Evolutionary conservation across 2,113 vertebrate species (phyloP).

Genomic region (Struthidea cinerea): DNA sequence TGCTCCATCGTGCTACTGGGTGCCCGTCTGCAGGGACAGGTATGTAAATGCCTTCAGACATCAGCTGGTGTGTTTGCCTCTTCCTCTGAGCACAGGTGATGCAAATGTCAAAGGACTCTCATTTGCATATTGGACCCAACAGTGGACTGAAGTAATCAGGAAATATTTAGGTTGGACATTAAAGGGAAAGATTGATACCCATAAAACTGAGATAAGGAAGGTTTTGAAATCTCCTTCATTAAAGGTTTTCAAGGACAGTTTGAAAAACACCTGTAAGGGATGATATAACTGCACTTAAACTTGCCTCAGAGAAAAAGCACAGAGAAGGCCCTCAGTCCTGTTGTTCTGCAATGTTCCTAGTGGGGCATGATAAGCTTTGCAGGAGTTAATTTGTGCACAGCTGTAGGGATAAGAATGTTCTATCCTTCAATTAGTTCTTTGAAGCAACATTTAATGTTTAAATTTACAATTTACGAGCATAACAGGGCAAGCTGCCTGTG

Average conservation of each 20-base stretch:
- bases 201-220: not conserved
- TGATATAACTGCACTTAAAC: constrained; percentile 14
- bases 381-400: not conserved
- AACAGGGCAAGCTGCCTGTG: not conserved
- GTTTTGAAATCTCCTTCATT: not conserved
- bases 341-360: not conserved
- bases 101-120: not conserved
- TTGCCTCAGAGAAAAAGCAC: not conserved
- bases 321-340: not conserved
- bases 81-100: not conserved
- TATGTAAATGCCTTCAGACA: not conserved
- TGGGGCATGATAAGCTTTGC: not conserved
- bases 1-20: not conserved
- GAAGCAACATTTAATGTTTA: constrained; percentile 26
- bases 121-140: not conserved
- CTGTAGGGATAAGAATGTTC: not conserved
- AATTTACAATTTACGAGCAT: not conserved
- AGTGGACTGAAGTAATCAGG: not conserved
- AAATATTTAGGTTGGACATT: not conserved
- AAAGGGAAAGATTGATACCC: not conserved
- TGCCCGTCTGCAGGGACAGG: not conserved
- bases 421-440: not conserved
- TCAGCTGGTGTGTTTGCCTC: not conserved
- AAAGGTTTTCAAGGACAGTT: not conserved
- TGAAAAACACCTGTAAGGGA: not conserved